Conservation (phyloP, 2,113 vertebrate genomes). For the Istiophorus platypterus region DNA sequence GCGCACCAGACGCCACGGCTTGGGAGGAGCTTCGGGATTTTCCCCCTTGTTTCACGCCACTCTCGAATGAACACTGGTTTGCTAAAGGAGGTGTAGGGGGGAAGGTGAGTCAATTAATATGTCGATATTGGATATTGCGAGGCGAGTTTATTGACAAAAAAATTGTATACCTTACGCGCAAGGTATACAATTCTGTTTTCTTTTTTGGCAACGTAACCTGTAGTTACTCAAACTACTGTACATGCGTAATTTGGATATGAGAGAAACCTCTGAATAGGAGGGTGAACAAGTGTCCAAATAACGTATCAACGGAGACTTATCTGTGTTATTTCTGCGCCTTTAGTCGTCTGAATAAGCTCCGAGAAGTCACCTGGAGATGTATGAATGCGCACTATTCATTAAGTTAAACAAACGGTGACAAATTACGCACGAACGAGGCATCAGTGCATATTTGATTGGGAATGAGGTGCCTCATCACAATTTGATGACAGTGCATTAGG, state of each 20-base stretch:
- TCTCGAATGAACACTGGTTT: conserved; percentile 61
- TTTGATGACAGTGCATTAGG: neutral
- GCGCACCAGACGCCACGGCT: conserved; percentile 59
- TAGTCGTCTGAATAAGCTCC: conserved; percentile 1
- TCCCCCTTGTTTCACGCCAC: conserved; percentile 54
- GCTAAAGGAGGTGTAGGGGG: conserved; percentile 55
- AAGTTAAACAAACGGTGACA: conserved; percentile 54
- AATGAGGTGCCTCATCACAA: conserved; percentile 5
- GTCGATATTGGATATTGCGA: neutral
- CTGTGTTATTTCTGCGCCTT: conserved; percentile 37
- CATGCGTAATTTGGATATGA: conserved; percentile 65
- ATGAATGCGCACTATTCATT: conserved; percentile 22
- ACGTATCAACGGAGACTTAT: neutral
- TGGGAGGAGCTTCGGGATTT: conserved; percentile 78
- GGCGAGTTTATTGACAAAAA: conserved; percentile 1
- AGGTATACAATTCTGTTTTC: neutral
- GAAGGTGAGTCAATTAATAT: conserved; percentile 75
- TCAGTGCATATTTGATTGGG: conserved; percentile 20
- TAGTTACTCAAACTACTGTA: conserved; percentile 30
- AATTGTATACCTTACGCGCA: neutral
- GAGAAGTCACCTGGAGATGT: conserved; percentile 29
- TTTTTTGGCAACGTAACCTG: conserved; percentile 31
- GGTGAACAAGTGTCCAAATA: conserved; percentile 38
- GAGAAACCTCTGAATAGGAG: neutral
- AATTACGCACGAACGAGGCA: conserved; percentile 64